These are phyloP conservation scores for Amphiprion percula DNA, from an alignment of 2,113 vertebrate genomes.

Conservation along the genomic window DNA sequence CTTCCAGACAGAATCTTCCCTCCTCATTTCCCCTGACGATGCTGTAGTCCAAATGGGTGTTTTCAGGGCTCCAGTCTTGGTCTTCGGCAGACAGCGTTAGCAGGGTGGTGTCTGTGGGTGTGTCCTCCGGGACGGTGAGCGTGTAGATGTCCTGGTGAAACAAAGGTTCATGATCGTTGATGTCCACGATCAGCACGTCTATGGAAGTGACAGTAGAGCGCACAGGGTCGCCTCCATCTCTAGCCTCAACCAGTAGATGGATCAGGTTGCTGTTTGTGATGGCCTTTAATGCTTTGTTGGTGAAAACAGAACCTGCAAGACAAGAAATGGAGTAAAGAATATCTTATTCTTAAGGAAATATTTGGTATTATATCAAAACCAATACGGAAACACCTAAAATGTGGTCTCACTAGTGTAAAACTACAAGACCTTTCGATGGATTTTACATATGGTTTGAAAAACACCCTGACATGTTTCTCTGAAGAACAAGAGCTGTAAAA, in stretches of 20 bases:
- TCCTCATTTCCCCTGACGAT: slow-evolving; percentile 87
- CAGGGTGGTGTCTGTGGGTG: slow-evolving; percentile 81
- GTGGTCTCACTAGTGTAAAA: background rate
- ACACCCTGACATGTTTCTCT: slow-evolving; percentile 15
- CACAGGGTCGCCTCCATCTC: slow-evolving; percentile 87
- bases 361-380: too few species aligned
- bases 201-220: slow-evolving; percentile 84
- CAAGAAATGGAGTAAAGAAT: background rate
- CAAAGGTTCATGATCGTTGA: slow-evolving; percentile 86
- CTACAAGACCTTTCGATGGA: background rate
- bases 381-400: background rate
- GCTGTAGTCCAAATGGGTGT: slow-evolving; percentile 85
- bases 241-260: slow-evolving; percentile 89
- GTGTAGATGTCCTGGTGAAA: slow-evolving; percentile 86
- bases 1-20: slow-evolving; percentile 87
- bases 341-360: too few species aligned
- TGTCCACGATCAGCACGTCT: slow-evolving; percentile 85
- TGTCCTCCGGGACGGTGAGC: slow-evolving; percentile 86
- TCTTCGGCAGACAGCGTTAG: slow-evolving; percentile 87
- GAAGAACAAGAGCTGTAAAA: slow-evolving; percentile 11
- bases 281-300: slow-evolving; percentile 76
- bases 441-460: slow-evolving; percentile 31
- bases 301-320: slow-evolving; percentile 89
- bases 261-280: slow-evolving; percentile 79
- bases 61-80: slow-evolving; percentile 85